phyloP scores from a whole-genome alignment of 2,113 vertebrate species.

The Zapus hudsonius region DNA sequence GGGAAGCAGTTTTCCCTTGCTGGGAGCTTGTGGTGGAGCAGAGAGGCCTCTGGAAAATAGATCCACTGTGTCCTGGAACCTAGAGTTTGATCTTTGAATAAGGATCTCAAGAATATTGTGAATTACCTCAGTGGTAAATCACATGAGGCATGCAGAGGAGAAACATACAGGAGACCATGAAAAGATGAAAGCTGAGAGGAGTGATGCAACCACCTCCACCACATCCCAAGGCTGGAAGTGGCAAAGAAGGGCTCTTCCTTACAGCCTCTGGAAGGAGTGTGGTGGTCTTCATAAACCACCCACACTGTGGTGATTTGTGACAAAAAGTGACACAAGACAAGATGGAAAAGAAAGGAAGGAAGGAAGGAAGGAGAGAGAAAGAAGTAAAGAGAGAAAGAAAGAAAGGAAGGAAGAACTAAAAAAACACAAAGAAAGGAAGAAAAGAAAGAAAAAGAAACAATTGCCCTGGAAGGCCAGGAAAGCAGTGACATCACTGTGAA shows the following conservation, averaged over 20 bases:
- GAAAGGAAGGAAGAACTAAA: too few relatives aligned
- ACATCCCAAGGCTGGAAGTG: neutral
- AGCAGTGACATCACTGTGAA: too few relatives aligned
- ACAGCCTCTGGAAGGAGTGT: neutral
- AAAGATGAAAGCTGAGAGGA: too few relatives aligned
- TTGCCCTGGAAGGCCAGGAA: neutral
- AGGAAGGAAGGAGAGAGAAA: too few relatives aligned
- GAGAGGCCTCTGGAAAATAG: neutral
- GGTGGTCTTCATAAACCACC: neutral
- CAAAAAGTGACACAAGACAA: neutral
- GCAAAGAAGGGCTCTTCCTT: neutral
- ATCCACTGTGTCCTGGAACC: neutral
- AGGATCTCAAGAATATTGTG: neutral
- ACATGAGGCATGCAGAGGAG: fast-evolving
- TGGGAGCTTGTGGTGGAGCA: neutral
- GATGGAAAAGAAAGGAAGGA: too few relatives aligned
- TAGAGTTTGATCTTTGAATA: neutral
- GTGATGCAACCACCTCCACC: neutral
- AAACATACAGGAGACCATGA: neutral
- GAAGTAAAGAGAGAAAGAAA: too few relatives aligned
- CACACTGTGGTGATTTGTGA: neutral
- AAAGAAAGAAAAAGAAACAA: too few relatives aligned
- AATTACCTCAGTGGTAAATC: neutral
- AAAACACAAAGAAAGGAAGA: too few relatives aligned
- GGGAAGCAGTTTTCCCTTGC: neutral